Base-by-base conservation (phyloP, 1,140 invertebrate species). In the Mesaphorura yosii region DNA sequence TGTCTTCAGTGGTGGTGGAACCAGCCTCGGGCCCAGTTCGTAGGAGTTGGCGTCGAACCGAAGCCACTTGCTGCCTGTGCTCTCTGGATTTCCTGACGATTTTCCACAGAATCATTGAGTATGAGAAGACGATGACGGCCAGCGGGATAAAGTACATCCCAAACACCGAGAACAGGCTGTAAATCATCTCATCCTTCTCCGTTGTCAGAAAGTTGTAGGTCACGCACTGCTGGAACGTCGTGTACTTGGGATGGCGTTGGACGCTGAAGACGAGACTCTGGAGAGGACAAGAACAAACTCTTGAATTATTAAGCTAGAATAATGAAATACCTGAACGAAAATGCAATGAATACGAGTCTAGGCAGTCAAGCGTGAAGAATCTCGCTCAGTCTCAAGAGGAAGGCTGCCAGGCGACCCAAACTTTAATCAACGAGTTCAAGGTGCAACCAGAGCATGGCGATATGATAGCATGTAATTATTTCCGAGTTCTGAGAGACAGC, bases 211-310 rank as follows among this genome's bases (percentile, higher is more conserved):
- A 83, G 49, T 77, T 78, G 66, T 85, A 86, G 0, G 82, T 83
- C 0, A 87, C 84, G 65, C 84, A 88, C 66, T 88, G 84, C 51
- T 75, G 72, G 4, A 55, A n/a, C 3, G 28, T 29, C 37, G 19
- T 4, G 15, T 17, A 51, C 10, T 42, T 59, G 0, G 83, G 82
- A 67, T 85, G 84, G 0, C 66, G 67, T 49, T 73, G 72, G 4
- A 86, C 77, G 60, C 82, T 79, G 66, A 85, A 88, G 12, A 88
- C 79, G 6, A 83, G 71, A 64, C 79, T 82, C 84, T 88, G 77
- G 23, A 73, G 62, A 27, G 37, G 63, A 51, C 51, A 60, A 19
- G 53, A 55, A 25, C 45, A 38, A 44, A 22, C 23, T 47, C 10
- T 29, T 52, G 40, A 20, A 22, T 47, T 22, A 20, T 46, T 6